A percentile compares a stretch with the other conserved stretches of the same genome.
Conservation (phyloP, 2,888 invertebrate genomes). For the Euplagia quadripunctaria region DNA sequence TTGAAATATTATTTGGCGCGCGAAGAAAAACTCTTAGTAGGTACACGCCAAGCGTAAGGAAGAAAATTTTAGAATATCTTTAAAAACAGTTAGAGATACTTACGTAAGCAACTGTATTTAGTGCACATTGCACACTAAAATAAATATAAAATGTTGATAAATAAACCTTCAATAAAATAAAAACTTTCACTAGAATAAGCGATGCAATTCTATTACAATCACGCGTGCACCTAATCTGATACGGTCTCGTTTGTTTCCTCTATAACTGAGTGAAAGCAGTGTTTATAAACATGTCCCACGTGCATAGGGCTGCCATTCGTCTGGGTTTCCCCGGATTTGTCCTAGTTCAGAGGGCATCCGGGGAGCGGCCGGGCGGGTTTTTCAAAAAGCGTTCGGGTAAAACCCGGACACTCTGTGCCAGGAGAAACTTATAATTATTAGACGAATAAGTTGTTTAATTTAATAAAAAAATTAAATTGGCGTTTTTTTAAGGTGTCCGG, state of each 20-base stretch:
- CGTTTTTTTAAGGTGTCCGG: no score
- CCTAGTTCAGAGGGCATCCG: no score
- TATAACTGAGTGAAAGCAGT: background rate
- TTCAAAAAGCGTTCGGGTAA: no score
- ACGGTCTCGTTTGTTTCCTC: background rate
- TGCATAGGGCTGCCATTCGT: background rate
- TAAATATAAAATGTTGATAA: background rate
- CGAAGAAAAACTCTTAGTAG: background rate
- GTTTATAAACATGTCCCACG: slow-evolving; percentile 10
- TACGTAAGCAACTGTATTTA: slow-evolving; percentile 1
- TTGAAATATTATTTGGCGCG: background rate
- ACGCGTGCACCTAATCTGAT: background rate
- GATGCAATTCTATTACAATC: background rate
- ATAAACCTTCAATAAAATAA: background rate
- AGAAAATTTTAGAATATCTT: background rate
- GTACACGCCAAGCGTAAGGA: background rate
- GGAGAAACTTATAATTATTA: no score
- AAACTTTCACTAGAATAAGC: background rate
- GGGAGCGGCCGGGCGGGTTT: no score
- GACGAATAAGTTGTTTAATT: no score
- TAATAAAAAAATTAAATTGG: no score
- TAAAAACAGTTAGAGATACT: background rate
- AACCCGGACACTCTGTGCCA: no score
- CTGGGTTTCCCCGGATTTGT: no score
- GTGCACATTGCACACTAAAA: slow-evolving; percentile 4